These are phyloP conservation scores for Nesoenas mayeri DNA, from an alignment of 2,113 vertebrate species.

Conservation along the genomic window DNA sequence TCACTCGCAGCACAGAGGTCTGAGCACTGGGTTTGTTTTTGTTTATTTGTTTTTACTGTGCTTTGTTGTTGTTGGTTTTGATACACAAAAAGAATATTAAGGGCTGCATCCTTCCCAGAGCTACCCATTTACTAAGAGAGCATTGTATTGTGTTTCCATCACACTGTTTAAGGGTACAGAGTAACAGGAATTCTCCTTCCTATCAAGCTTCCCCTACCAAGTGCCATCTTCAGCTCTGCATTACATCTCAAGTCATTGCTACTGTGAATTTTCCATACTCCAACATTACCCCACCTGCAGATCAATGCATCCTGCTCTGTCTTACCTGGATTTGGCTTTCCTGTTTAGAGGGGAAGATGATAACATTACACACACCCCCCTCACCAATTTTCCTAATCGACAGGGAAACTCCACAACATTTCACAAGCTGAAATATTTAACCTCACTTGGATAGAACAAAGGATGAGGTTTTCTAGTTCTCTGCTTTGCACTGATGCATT, in stretches of 20 bases:
- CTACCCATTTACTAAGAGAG: neutral
- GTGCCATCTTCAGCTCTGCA: neutral
- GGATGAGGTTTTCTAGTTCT: neutral
- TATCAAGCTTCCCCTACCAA: neutral
- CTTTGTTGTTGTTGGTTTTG: too few relatives aligned
- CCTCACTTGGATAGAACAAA: neutral
- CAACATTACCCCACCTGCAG: neutral
- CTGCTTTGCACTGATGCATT: neutral
- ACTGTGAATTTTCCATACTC: neutral
- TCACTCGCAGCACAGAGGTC: neutral
- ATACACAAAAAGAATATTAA: neutral
- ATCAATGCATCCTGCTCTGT: neutral
- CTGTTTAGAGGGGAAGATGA: rapidly evolving
- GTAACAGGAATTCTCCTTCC: neutral
- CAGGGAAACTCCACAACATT: neutral
- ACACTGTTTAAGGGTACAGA: neutral
- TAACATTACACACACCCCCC: too few relatives aligned
- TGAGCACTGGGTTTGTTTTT: neutral
- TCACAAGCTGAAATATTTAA: neutral
- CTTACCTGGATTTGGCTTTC: too few relatives aligned
- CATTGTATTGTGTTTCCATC: neutral
- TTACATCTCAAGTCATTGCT: neutral
- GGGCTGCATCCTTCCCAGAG: neutral
- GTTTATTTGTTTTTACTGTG: too few relatives aligned
- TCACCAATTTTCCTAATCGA: neutral